These are phyloP conservation scores for Standfussiana lucernea DNA, from an alignment of 2,888 invertebrate genomes.

Conservation along the genomic window DNA sequence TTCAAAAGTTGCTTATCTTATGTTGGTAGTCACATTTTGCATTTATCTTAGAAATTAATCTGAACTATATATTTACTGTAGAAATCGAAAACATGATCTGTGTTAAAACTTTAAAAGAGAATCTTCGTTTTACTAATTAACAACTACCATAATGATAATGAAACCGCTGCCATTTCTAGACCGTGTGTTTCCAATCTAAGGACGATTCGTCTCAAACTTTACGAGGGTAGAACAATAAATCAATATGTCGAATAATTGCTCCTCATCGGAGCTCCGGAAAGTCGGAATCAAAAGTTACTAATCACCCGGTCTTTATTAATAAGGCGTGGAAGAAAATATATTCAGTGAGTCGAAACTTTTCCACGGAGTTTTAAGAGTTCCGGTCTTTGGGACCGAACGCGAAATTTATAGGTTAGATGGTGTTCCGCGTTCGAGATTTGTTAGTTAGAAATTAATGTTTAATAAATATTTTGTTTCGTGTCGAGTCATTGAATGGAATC, in stretches of 20 bases:
- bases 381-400: slow-evolving; percentile 61
- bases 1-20: no score
- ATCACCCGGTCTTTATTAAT: slow-evolving; percentile 87
- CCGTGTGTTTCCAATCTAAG: slow-evolving; percentile 63
- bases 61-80: not conserved
- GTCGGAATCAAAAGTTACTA: slow-evolving; percentile 88
- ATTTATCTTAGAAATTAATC: not conserved
- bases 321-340: slow-evolving; percentile 77
- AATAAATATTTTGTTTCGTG: slow-evolving; percentile 63
- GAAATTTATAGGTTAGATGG: slow-evolving; percentile 67
- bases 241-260: slow-evolving; percentile 90
- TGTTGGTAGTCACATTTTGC: no score
- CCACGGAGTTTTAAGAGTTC: slow-evolving; percentile 72
- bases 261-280: slow-evolving; percentile 82
- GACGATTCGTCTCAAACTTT: slow-evolving; percentile 79
- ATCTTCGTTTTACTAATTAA: not conserved
- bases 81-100: not conserved
- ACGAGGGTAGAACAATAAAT: slow-evolving; percentile 85
- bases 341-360: slow-evolving; percentile 72
- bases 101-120: not conserved
- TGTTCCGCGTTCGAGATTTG: slow-evolving; percentile 57
- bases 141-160: not conserved
- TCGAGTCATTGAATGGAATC: slow-evolving; percentile 56
- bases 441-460: slow-evolving; percentile 61
- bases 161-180: slow-evolving; percentile 15